Evolutionary conservation across 2,888 invertebrate genomes (phyloP).

Genomic region (Ochropacha duplaris): DNA sequence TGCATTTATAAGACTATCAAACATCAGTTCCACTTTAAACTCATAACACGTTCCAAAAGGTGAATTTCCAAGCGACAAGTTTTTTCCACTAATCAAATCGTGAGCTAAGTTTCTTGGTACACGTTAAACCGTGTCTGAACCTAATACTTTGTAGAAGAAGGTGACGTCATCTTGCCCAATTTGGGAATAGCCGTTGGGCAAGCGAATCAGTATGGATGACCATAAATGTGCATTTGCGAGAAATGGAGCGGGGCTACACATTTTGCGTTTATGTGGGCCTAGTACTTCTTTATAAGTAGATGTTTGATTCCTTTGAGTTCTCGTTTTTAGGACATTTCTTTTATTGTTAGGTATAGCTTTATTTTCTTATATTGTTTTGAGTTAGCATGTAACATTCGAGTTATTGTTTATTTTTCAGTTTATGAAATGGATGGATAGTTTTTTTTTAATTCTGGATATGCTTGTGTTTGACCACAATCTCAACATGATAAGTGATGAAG

Average conservation of each 20-base stretch:
- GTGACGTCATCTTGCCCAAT: conserved; percentile 37
- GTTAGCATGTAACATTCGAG: no score
- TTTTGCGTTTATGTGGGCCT: neutral
- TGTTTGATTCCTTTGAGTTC: neutral
- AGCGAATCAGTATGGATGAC: conserved; percentile 11
- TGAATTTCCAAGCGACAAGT: neutral
- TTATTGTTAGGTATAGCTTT: neutral
- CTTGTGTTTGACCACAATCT: no score
- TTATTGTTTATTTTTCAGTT: no score
- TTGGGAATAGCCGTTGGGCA: conserved; percentile 22
- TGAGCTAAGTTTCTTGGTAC: conserved; percentile 1
- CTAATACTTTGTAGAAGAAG: conserved; percentile 5
- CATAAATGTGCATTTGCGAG: conserved; percentile 37
- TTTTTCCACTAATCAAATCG: neutral
- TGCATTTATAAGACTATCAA: neutral
- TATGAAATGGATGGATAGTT: no score
- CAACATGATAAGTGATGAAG: no score
- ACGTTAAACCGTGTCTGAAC: conserved; percentile 2
- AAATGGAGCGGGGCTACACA: conserved; percentile 14
- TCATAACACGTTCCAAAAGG: neutral
- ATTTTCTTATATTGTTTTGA: no score
- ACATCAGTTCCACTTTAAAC: neutral
- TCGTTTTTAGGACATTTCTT: no score
- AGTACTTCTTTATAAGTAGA: neutral
- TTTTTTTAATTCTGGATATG: no score